phyloP scores from a whole-genome alignment of 2,797 vertebrate genomes.

The Valencia hispanica region DNA sequence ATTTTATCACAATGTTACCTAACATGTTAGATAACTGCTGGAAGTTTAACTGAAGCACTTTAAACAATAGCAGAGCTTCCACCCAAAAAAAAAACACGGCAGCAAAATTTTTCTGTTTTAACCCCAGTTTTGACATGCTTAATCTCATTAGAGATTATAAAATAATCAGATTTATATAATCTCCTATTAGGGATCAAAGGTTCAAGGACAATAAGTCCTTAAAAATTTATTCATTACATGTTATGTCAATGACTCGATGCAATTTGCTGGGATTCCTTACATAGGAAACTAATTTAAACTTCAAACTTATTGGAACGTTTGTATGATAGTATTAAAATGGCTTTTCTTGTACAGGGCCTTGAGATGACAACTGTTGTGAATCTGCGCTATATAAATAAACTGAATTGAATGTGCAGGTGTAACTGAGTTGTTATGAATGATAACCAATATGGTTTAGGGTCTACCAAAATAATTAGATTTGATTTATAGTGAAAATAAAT shows the following conservation, averaged over 20 bases:
- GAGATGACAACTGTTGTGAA: too few species aligned
- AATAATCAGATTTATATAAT: not conserved
- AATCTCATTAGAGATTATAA: not conserved
- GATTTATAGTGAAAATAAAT: too few species aligned
- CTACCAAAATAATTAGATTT: not conserved
- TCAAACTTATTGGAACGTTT: too few species aligned
- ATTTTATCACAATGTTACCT: not conserved
- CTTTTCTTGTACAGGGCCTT: too few species aligned
- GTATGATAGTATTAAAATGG: too few species aligned
- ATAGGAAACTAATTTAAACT: too few species aligned
- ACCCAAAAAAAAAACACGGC: not conserved
- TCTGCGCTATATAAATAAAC: too few species aligned
- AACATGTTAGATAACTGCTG: not conserved
- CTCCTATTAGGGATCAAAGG: too few species aligned
- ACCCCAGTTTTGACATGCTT: not conserved
- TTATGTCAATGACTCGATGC: too few species aligned
- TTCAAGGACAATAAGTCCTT: too few species aligned
- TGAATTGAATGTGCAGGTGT: too few species aligned
- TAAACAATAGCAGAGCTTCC: not conserved
- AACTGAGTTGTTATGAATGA: not conserved
- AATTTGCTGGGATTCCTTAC: too few species aligned
- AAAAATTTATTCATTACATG: not conserved
- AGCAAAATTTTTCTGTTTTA: not conserved
- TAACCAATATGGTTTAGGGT: not conserved
- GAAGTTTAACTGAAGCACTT: constrained; percentile 9